Percentiles rank a stretch among this genome's conserved stretches.
These are phyloP conservation scores for Physella acuta DNA, from an alignment of 1,140 invertebrate genomes.

Conservation along the genomic window DNA sequence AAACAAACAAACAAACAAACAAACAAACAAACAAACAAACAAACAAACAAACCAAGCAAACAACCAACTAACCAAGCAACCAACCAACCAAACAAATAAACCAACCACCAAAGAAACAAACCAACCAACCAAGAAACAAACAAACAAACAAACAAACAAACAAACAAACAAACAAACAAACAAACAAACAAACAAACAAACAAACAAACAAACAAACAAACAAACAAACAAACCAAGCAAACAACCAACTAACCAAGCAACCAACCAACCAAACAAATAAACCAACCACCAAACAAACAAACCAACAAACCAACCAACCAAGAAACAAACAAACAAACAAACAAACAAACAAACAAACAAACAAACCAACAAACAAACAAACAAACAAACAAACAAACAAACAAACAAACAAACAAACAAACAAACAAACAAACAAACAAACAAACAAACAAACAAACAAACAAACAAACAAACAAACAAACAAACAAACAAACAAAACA, in stretches of 20 bases:
- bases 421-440: not conserved
- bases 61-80: not conserved
- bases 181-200: not conserved
- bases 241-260: too few relatives aligned
- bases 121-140: not conserved
- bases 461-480: not conserved
- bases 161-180: not conserved
- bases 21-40: not conserved
- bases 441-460: not conserved
- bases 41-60: not conserved
- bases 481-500: too few relatives aligned
- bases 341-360: not conserved
- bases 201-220: not conserved
- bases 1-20: not conserved
- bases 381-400: not conserved
- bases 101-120: conserved; percentile 1
- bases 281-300: too few relatives aligned
- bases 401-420: not conserved
- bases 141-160: not conserved
- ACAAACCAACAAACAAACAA: not conserved
- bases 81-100: not conserved
- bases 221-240: too few relatives aligned
- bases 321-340: not conserved
- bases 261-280: too few relatives aligned
- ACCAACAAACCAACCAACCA: too few relatives aligned